phyloP scores from a whole-genome alignment of 2,888 invertebrate genomes.

The Melanostoma scalare region DNA sequence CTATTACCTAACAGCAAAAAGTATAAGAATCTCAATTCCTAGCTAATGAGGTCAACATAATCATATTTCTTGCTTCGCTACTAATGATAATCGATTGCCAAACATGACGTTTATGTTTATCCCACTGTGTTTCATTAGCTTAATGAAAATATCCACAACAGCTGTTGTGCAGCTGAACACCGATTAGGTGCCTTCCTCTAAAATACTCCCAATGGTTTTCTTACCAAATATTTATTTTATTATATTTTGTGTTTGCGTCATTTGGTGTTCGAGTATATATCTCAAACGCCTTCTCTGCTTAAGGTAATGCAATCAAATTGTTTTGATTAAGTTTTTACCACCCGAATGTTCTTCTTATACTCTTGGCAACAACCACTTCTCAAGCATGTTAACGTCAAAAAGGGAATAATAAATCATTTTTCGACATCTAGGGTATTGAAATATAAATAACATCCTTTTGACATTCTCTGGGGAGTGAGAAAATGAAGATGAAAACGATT shows the following conservation, averaged over 20 bases:
- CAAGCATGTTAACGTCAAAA: constrained; percentile 70
- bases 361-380: constrained; percentile 44
- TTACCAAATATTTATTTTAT: too few relatives aligned
- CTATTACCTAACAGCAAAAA: background rate
- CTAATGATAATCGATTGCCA: constrained; percentile 71
- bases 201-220: background rate
- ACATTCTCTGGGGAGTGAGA: constrained; percentile 27
- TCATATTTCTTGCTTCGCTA: constrained; percentile 54
- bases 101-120: constrained; percentile 53
- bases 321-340: constrained; percentile 61
- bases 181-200: background rate
- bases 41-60: constrained; percentile 59
- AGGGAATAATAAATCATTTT: constrained; percentile 72
- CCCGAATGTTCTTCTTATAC: constrained; percentile 25
- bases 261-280: background rate
- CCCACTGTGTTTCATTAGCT: constrained; percentile 41
- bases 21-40: constrained; percentile 16
- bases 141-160: constrained; percentile 18
- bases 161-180: constrained; percentile 13
- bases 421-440: constrained; percentile 69
- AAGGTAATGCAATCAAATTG: constrained; percentile 42
- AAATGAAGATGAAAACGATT: constrained; percentile 5
- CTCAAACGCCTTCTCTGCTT: constrained; percentile 17
- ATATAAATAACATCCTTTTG: constrained; percentile 70
- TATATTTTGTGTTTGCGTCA: background rate